Evolutionary conservation across 2,888 invertebrate species (phyloP).

Genomic region (Anarsia innoxiella): DNA sequence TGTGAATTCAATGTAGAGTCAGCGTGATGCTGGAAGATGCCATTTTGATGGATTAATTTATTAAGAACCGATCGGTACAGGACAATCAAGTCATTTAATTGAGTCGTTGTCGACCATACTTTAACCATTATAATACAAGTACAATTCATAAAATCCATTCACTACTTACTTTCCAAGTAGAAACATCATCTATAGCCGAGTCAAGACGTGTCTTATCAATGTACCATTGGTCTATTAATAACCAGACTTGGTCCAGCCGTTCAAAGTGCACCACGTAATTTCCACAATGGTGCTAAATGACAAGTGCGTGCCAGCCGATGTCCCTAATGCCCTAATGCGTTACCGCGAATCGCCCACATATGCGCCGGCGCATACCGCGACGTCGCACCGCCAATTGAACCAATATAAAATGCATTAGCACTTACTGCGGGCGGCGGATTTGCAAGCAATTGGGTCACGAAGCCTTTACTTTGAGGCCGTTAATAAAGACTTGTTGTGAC

Average conservation of each 20-base stretch:
- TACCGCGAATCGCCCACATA: constrained; percentile 72
- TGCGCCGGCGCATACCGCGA: constrained; percentile 57
- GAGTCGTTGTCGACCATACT: too few species aligned
- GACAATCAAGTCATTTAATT: too few species aligned
- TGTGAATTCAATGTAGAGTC: not conserved
- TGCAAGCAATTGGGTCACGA: constrained; percentile 53
- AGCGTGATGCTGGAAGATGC: not conserved
- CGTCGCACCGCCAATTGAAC: constrained; percentile 69
- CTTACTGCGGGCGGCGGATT: constrained; percentile 62
- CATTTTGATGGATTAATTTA: too few species aligned
- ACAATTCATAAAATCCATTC: too few species aligned
- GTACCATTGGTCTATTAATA: too few species aligned
- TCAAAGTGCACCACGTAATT: constrained; percentile 13
- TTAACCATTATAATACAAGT: too few species aligned
- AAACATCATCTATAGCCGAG: too few species aligned
- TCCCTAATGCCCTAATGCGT: constrained; percentile 42
- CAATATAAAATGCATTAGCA: constrained; percentile 75
- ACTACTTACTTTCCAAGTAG: too few species aligned
- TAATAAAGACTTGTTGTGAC: too few species aligned
- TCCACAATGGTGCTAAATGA: constrained; percentile 14
- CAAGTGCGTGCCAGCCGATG: constrained; percentile 48
- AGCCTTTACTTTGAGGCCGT: too few species aligned
- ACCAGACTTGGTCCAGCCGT: constrained; percentile 1
- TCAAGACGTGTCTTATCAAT: too few species aligned
- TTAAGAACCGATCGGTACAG: too few species aligned